A percentile compares a stretch with the other conserved stretches of the same genome.
These are phyloP conservation scores for Alligator sinensis DNA, from an alignment of 2,113 vertebrate genomes.

Conservation along the genomic window DNA sequence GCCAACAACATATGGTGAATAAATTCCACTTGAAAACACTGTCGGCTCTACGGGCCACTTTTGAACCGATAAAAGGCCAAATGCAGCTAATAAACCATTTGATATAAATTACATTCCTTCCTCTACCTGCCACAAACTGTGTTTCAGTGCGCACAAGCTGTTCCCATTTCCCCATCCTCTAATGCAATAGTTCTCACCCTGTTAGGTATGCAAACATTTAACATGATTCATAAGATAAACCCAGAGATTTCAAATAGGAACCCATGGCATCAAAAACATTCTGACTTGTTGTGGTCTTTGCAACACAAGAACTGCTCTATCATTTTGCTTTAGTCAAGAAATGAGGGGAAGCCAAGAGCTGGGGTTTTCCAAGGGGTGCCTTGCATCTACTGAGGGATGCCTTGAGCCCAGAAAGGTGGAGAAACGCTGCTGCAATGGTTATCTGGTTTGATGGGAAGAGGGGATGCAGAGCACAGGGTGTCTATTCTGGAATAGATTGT, in stretches of 20 bases:
- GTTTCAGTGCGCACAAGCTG: constrained; percentile 51
- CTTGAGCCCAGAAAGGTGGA: too few relatives aligned
- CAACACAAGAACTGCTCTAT: too few relatives aligned
- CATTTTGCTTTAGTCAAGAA: too few relatives aligned
- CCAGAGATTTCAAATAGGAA: too few relatives aligned
- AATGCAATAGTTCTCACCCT: background rate
- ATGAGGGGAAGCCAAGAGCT: too few relatives aligned
- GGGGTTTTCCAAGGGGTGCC: too few relatives aligned
- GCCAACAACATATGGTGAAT: constrained; percentile 52
- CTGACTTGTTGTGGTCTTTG: too few relatives aligned
- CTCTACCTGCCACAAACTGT: constrained; percentile 53
- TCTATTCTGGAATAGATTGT: background rate
- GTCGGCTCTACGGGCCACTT: constrained; percentile 34
- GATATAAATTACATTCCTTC: constrained; percentile 3
- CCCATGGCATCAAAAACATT: too few relatives aligned
- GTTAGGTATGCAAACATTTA: too few relatives aligned
- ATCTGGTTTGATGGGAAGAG: background rate
- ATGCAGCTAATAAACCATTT: background rate
- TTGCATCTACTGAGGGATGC: too few relatives aligned
- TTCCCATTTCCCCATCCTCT: background rate
- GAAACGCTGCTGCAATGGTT: background rate
- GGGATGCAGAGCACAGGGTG: background rate
- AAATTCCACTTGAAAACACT: constrained; percentile 54
- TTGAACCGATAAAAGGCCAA: constrained; percentile 40
- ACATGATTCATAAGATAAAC: too few relatives aligned